Conservation (phyloP, 2,797 vertebrate species). For the Carcharodon carcharias region DNA sequence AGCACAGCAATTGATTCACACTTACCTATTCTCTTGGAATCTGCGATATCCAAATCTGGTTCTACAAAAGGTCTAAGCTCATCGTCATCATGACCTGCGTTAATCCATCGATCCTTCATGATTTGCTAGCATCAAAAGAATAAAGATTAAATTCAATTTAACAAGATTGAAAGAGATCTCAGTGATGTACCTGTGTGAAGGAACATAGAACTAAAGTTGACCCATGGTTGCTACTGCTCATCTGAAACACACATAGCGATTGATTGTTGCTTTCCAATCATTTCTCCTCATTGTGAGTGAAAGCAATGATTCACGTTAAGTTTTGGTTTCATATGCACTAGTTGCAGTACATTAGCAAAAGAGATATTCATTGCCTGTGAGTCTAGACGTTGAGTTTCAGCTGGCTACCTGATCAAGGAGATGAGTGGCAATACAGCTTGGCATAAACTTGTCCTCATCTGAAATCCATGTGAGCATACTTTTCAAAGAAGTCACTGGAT, state of each 20-base stretch:
- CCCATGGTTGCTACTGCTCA: background rate
- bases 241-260: background rate
- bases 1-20: background rate
- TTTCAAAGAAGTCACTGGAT: background rate
- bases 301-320: background rate
- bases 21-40: constrained; percentile 96
- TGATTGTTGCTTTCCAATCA: background rate
- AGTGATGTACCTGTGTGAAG: background rate
- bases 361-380: background rate
- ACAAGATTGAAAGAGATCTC: background rate
- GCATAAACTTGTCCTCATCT: background rate
- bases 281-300: background rate
- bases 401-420: background rate
- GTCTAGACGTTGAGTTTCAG: background rate
- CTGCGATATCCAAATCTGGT: constrained; percentile 89
- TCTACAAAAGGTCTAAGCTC: constrained; percentile 93
- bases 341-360: background rate
- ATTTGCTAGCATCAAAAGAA: constrained; percentile 73
- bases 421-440: background rate
- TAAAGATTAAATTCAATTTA: background rate
- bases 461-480: background rate
- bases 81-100: constrained; percentile 80
- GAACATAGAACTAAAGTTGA: background rate
- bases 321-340: background rate
- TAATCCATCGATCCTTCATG: constrained; percentile 99